Base-by-base conservation (phyloP, 2,113 vertebrate genomes). In the Rhea pennata region DNA sequence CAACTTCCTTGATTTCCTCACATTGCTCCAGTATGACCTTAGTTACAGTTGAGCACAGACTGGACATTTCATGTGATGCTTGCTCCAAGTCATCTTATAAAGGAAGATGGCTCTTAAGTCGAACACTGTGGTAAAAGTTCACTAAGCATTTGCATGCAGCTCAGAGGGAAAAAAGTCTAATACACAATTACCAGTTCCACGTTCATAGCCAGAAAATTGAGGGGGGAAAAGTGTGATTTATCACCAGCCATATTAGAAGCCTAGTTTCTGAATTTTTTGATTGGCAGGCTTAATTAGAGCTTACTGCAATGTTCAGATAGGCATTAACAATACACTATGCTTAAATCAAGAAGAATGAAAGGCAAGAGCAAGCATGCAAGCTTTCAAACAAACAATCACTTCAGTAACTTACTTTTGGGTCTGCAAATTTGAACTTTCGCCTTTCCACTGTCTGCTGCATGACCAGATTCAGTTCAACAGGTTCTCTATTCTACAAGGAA, bases 341-440 rank as follows among this genome's bases (percentile, higher is more conserved):
- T 96, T 86, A 96, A 95, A 95, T 93, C 65, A 96, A 96, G 94
- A 59, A 96, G 83, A 97, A 96, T 31, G 70, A 96, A 95, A 90
- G 51, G 89, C 54, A 78, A 89, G n/a, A 82, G 77, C 83, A 77
- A 90, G 78, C 53, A 48, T 88, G 83, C 3, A 2, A 93, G 85
- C 0, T 33, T 56, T 77, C 81, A 83, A 92, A 94, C 87, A 84
- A 90, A 64, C 39, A 62, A 54, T 80, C 72, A 91, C 80, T 96
- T 93, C 89, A 92, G 79, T 95, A 97, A 98, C 98, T 99, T 97
- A 99, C 98, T 97, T 98, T 98, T 27, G 98, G 98, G 95, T 98
- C 98, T 96, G 98, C 98, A 97, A 98, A 99, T 97, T 98, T 99
- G 96, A 97, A 98, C 97, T 99, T 99, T 94, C 99, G 98, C 94